These are phyloP conservation scores for Harpagoxenus sublaevis DNA, from an alignment of 2,888 invertebrate species.

Conservation along the genomic window DNA sequence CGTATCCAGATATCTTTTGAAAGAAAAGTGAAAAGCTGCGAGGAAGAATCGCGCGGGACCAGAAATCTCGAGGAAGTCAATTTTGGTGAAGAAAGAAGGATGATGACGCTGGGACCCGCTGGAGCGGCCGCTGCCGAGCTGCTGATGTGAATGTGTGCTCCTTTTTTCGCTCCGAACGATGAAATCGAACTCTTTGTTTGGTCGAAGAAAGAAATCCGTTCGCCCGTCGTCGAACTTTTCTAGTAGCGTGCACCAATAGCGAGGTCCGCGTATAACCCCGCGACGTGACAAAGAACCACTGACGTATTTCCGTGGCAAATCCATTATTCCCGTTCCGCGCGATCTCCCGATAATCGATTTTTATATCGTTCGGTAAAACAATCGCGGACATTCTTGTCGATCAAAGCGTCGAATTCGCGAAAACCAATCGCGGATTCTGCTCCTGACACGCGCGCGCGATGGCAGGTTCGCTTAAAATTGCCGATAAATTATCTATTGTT, in stretches of 20 bases:
- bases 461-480: neutral
- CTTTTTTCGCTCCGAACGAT: slow-evolving; percentile 35
- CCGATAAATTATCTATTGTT: too few relatives aligned
- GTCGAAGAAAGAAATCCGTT: slow-evolving; percentile 49
- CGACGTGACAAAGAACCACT: slow-evolving; percentile 6
- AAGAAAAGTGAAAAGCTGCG: neutral
- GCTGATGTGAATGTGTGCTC: slow-evolving; percentile 57
- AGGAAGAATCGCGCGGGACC: neutral
- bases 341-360: slow-evolving; percentile 2
- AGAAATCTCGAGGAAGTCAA: slow-evolving; percentile 51
- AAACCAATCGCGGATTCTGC: neutral
- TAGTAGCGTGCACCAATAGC: slow-evolving; percentile 39
- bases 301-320: slow-evolving; percentile 26
- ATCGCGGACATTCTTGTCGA: slow-evolving; percentile 10
- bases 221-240: slow-evolving; percentile 59
- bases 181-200: slow-evolving; percentile 72
- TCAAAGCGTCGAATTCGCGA: slow-evolving; percentile 1
- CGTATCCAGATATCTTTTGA: neutral
- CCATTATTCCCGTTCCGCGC: slow-evolving; percentile 26
- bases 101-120: neutral
- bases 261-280: neutral
- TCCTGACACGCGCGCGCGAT: neutral
- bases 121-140: slow-evolving; percentile 44
- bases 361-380: slow-evolving; percentile 13
- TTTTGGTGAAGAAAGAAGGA: neutral